A percentile compares a stretch with the other conserved stretches of the same genome.
These are phyloP conservation scores for Pagrus major DNA, from an alignment of 2,113 vertebrate species.

Conservation along the genomic window DNA sequence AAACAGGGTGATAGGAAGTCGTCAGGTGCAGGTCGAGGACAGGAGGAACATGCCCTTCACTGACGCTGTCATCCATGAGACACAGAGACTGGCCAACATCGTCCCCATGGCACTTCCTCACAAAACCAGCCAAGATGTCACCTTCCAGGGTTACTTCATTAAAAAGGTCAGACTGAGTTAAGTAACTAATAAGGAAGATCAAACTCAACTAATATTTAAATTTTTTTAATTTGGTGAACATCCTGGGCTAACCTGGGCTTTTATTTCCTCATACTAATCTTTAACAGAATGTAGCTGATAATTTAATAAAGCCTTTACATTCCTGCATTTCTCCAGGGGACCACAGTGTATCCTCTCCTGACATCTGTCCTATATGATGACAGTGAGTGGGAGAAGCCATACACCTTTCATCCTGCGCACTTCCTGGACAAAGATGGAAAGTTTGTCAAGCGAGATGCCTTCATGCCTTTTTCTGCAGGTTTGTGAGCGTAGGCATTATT, in stretches of 20 bases:
- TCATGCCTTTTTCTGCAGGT: conserved; percentile 72
- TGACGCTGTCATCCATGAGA: conserved; percentile 56
- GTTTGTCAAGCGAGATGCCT: conserved; percentile 56
- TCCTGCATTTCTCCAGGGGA: conserved; percentile 34
- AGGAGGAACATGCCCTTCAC: conserved; percentile 47
- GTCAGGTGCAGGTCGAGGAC: conserved; percentile 27
- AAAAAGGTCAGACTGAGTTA: neutral
- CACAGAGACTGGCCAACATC: conserved; percentile 42
- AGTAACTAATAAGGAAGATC: no score
- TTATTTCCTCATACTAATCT: no score
- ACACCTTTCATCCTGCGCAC: conserved; percentile 55
- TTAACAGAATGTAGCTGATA: no score
- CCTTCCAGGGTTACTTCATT: conserved; percentile 51
- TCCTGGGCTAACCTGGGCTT: no score
- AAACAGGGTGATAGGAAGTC: conserved; percentile 19
- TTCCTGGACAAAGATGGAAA: conserved; percentile 64
- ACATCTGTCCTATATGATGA: conserved; percentile 55
- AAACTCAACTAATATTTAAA: no score
- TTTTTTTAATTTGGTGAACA: no score
- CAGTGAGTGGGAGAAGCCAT: conserved; percentile 54
- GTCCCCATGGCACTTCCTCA: conserved; percentile 8
- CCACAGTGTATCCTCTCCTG: conserved; percentile 49
- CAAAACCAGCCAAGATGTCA: conserved; percentile 29
- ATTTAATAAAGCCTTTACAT: neutral
- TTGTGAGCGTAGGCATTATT: neutral